Evolutionary conservation across 2,113 vertebrate genomes (phyloP).

Genomic region (Chinchilla lanigera): DNA sequence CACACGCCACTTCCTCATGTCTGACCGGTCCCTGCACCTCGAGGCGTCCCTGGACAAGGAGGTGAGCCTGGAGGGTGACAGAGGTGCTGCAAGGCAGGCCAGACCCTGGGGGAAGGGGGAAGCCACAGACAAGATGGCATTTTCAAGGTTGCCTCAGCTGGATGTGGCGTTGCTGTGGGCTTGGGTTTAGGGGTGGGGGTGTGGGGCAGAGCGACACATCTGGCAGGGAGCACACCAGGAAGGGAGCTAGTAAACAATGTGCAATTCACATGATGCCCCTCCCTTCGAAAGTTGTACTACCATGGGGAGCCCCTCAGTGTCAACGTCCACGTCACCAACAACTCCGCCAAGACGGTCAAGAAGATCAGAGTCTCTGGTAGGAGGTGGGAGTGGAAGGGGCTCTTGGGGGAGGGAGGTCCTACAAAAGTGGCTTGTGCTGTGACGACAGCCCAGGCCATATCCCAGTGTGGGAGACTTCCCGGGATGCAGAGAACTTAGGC

Average conservation of each 20-base stretch:
- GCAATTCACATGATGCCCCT: background rate
- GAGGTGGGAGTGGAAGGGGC: background rate
- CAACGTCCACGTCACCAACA: conserved; percentile 96
- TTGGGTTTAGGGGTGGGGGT: background rate
- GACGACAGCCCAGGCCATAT: background rate
- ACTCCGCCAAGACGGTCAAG: conserved; percentile 95
- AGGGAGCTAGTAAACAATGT: background rate
- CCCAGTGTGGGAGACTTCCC: background rate
- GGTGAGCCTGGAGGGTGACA: conserved; percentile 79
- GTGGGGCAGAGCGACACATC: background rate
- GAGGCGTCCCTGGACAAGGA: conserved; percentile 95
- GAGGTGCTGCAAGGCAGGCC: background rate
- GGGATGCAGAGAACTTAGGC: background rate
- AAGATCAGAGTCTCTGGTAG: conserved; percentile 94
- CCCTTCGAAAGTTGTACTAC: conserved; percentile 90
- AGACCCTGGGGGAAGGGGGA: background rate
- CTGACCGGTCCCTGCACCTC: conserved; percentile 93
- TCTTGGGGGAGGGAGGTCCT: background rate
- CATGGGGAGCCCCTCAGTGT: conserved; percentile 93
- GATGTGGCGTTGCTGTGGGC: background rate
- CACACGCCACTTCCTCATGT: conserved; percentile 95
- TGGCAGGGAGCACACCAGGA: background rate
- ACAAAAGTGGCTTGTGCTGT: background rate
- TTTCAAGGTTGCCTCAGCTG: background rate
- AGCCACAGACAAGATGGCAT: background rate